Evolutionary conservation across 2,888 invertebrate species (phyloP), one percentile per base, ranked within the genome.

Genomic region (Eupelmus urozonus): DNA sequence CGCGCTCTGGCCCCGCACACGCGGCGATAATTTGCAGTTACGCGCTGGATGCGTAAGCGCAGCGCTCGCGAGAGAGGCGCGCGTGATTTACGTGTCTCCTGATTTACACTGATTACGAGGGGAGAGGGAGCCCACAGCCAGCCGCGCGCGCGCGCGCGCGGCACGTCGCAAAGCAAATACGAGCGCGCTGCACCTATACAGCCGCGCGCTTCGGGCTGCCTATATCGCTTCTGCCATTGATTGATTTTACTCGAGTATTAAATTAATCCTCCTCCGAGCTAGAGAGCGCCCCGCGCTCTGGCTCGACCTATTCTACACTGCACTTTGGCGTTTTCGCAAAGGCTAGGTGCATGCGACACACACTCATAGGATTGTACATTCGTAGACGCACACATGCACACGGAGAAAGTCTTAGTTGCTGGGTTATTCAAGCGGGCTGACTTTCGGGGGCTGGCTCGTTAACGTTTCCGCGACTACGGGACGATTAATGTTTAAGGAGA

Each of bases 91-190:
- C 89, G 88, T 84, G 87, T 88, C 86, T 87, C 87, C 88, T 89
- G 89, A 89, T 89, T 89, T 89, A 89, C 89, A 88, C 88, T 89
- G 89, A 89, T 89, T 89, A 89, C 88, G 86, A 86, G 63, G 42
- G 16, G 51, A 34, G 27, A 29, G 25, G 34, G 34, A 34, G 85
- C 85, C n/a, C n/a, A n/a, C n/a, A n/a, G n/a, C n/a, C n/a, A n/a
- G n/a, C n/a, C n/a, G n/a, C n/a, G n/a, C n/a, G n/a, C n/a, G n/a
- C n/a, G n/a, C n/a, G n/a, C n/a, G n/a, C n/a, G n/a, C 86, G 85
- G 83, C 84, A 85, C 85, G 85, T 86, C 85, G 85, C 87, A 87
- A 88, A 87, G 87, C 86, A 88, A 88, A 88, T 86, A 88, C 83
- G 82, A 83, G n/a, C n/a, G n/a, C 84, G 84, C 84, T 81, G 77